Base-by-base conservation (phyloP, 2,797 vertebrate species). In the Artibeus lituratus region DNA sequence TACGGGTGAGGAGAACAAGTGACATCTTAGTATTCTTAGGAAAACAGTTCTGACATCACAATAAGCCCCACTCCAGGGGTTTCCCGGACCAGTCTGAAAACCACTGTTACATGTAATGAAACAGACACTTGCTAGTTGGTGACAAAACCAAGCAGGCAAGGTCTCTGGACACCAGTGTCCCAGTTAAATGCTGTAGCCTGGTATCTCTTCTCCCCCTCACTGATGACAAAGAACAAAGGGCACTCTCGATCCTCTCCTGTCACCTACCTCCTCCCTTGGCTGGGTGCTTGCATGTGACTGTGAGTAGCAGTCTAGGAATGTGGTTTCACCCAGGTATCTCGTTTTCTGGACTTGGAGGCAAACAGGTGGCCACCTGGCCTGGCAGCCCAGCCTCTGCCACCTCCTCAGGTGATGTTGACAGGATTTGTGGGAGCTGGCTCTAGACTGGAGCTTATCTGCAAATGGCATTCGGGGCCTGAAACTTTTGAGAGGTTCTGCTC, bases 401-500 rank as follows among this genome's bases (percentile, higher is more conserved):
- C 42, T 32, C 37, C 59, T 78, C 47, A 39, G 86, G 91, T 8
- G 29, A 42, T 11, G 44, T 55, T 74, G n/a, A 21, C 11, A 47
- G 42, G 42, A 57, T 81, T 32, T 47, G 73, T 44, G 55, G 67
- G 57, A 53, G 37, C 22, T 85, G 65, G 72, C 22, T 85, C 37
- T 8, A 57, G 26, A 72, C 51, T 44, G 57, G 32, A 93, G 51
- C 90, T 53, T 70, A 24, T 90, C 53, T 80, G 76, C 57, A 85
- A 94, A 77, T 51, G 6, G 10, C 5, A 53, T 65, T 73, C 49
- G 59, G 77, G 37, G 22, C 22, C 70, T 65, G 81, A 84, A 35
- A 86, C 44, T 87, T 87, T 37, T 59, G 57, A 96, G 73, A 94
- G 69, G 24, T 49, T 96, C 93, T 55, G 15, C 29, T 73, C 70